phyloP scores from a whole-genome alignment of 2,888 invertebrate genomes.

The Ligdia adustata region DNA sequence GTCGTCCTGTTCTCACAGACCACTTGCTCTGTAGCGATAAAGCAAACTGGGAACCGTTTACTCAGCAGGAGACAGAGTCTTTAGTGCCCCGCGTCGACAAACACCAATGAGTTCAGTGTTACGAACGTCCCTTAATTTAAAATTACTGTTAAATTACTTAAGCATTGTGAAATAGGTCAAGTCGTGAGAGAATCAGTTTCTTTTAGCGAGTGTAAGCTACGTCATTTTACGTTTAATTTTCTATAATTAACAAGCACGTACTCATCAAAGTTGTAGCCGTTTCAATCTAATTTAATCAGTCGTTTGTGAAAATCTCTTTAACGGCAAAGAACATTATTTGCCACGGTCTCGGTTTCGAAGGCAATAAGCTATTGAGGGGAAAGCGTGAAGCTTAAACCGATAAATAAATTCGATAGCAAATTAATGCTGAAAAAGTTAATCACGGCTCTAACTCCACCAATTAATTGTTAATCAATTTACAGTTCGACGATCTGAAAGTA shows the following conservation, averaged over 20 bases:
- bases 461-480: constrained; percentile 7
- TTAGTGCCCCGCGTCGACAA: no score
- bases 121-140: no score
- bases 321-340: constrained; percentile 2
- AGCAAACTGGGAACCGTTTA: constrained; percentile 8
- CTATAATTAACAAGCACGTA: no score
- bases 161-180: no score
- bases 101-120: no score
- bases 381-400: constrained; percentile 19
- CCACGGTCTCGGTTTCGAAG: constrained; percentile 14
- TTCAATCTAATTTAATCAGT: constrained; percentile 1
- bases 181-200: no score
- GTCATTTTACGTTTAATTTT: no score
- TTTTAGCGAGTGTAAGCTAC: no score
- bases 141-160: no score
- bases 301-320: constrained; percentile 6
- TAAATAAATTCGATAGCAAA: constrained; percentile 16
- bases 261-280: not conserved
- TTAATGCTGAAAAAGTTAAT: constrained; percentile 18
- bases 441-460: constrained; percentile 16
- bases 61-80: not conserved
- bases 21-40: constrained; percentile 12
- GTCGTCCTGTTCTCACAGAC: constrained; percentile 13
- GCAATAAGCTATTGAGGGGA: constrained; percentile 19
- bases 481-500: constrained; percentile 8